Evolutionary conservation across 2,797 vertebrate species (phyloP).

Genomic region (Diceros bicornis): DNA sequence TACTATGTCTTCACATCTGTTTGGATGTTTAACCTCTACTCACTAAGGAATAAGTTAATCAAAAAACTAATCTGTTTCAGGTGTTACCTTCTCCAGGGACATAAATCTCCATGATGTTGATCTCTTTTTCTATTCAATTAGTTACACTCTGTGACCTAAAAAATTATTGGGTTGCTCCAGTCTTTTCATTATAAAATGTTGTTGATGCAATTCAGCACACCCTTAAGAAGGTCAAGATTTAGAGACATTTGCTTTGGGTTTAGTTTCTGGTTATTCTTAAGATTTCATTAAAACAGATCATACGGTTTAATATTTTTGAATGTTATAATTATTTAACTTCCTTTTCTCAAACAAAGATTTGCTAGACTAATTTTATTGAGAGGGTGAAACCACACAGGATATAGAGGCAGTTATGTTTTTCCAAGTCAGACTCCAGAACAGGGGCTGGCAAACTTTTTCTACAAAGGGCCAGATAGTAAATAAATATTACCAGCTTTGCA

Average conservation of each 20-base stretch:
- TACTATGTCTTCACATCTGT: conserved; percentile 40
- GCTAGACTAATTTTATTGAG: background rate
- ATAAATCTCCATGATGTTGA: conserved; percentile 55
- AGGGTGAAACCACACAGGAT: background rate
- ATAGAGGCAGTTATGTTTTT: background rate
- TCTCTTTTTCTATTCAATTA: conserved; percentile 80
- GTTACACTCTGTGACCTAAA: conserved; percentile 67
- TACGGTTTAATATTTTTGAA: conserved; percentile 71
- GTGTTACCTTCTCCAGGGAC: conserved; percentile 64
- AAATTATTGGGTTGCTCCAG: conserved; percentile 70
- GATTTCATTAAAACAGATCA: conserved; percentile 75
- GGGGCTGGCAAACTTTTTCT: background rate
- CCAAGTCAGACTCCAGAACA: background rate
- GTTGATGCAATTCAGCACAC: conserved; percentile 63
- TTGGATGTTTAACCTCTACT: conserved; percentile 72
- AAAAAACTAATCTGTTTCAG: conserved; percentile 77
- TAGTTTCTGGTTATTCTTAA: conserved; percentile 68
- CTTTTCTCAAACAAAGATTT: conserved; percentile 61
- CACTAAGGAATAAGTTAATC: conserved; percentile 78
- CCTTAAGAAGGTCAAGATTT: conserved; percentile 78
- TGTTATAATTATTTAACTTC: conserved; percentile 71
- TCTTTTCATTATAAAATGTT: conserved; percentile 71
- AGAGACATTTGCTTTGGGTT: conserved; percentile 73
- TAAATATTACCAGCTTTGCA: background rate
- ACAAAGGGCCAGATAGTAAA: background rate